These are phyloP conservation scores for Argyresthia goedartella DNA, from an alignment of 2,888 invertebrate species.

Conservation along the genomic window DNA sequence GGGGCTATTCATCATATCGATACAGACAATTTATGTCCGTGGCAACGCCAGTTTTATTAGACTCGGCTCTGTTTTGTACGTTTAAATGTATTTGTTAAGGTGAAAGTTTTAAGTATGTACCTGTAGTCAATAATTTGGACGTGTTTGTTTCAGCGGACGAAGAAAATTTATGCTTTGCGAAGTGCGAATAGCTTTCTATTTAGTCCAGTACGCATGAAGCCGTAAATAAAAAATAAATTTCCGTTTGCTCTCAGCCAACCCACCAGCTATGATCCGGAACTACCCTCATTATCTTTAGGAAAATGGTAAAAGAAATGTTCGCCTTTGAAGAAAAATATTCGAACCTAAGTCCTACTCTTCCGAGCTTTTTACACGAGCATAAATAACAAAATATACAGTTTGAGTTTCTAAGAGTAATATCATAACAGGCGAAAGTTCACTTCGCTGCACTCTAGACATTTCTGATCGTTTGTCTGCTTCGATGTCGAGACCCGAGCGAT, in stretches of 20 bases:
- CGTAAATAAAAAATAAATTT: conserved; percentile 35
- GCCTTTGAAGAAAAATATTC: neutral
- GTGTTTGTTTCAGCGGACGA: conserved; percentile 31
- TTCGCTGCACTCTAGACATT: neutral
- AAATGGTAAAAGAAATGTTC: conserved; percentile 31
- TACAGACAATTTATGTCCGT: conserved; percentile 30
- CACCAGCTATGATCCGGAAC: conserved; percentile 25
- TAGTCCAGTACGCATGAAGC: conserved; percentile 34
- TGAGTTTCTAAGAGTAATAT: neutral
- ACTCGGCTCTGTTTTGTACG: conserved; percentile 8
- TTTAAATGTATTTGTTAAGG: conserved; percentile 19
- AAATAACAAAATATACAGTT: neutral
- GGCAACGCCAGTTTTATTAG: conserved; percentile 23
- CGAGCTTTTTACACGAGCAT: neutral
- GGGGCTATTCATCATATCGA: conserved; percentile 26
- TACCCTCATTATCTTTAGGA: conserved; percentile 38
- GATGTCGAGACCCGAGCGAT: neutral
- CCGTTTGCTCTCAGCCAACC: conserved; percentile 11
- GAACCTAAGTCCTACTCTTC: neutral
- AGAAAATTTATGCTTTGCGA: conserved; percentile 32
- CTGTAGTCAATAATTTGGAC: neutral
- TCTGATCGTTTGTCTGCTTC: neutral
- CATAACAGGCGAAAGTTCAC: neutral
- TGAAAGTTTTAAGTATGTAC: neutral
- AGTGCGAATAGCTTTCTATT: conserved; percentile 27